phyloP scores from a whole-genome alignment of 2,888 invertebrate species.

The Sminthurides aquaticus region DNA sequence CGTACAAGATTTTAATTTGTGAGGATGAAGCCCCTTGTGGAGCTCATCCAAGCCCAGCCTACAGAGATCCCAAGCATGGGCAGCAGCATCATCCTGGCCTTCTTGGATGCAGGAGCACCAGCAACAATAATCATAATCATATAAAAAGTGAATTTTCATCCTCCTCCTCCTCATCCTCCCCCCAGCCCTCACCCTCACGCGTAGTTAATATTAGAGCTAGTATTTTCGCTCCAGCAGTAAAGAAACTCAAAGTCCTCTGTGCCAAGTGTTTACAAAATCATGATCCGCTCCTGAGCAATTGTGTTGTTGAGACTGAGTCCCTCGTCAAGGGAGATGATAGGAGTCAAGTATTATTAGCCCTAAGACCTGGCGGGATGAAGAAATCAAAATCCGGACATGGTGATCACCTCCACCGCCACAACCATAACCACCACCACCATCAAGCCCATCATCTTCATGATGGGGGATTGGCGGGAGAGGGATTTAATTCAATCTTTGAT shows the following conservation, averaged over 20 bases:
- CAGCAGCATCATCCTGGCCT: not conserved
- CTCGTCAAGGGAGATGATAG: conserved; percentile 8
- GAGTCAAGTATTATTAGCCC: conserved; percentile 15
- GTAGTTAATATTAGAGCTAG: not conserved
- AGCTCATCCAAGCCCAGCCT: conserved; percentile 11
- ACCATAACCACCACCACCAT: conserved; percentile 6
- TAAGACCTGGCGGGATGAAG: conserved; percentile 4
- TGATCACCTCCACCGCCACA: not conserved
- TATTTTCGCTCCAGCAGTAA: conserved; percentile 11
- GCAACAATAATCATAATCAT: conserved; percentile 20
- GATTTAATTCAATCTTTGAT: too few relatives aligned
- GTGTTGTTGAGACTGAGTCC: conserved; percentile 27
- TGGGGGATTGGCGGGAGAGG: not conserved
- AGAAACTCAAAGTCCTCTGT: conserved; percentile 42
- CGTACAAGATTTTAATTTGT: conserved; percentile 44
- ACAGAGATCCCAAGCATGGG: not conserved
- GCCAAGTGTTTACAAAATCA: conserved; percentile 44
- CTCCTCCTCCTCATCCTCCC: conserved; percentile 21
- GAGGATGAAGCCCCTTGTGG: conserved; percentile 33
- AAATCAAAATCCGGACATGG: conserved; percentile 6
- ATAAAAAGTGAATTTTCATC: conserved; percentile 29
- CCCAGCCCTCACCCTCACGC: conserved; percentile 19
- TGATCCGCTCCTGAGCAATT: conserved; percentile 44
- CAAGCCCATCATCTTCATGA: not conserved
- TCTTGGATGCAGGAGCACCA: not conserved